phyloP scores from a whole-genome alignment of 1,140 invertebrate species.

The Drosophila murphyi region DNA sequence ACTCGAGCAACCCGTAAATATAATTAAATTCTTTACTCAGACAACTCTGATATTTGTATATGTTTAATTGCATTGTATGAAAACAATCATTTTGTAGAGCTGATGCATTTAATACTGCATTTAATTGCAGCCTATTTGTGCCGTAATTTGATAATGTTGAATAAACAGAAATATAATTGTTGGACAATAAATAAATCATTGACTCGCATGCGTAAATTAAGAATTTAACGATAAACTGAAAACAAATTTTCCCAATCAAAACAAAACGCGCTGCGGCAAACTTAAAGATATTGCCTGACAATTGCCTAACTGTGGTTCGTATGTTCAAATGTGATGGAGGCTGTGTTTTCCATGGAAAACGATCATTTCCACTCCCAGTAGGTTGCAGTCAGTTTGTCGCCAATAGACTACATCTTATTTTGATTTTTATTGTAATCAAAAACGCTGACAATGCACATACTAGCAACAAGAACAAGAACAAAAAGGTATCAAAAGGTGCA shows the following conservation, averaged over 20 bases:
- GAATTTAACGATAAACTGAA: constrained; percentile 32
- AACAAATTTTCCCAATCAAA: constrained; percentile 56
- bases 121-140: constrained; percentile 46
- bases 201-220: constrained; percentile 37
- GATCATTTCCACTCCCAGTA: constrained; percentile 14
- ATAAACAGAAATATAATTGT: constrained; percentile 42
- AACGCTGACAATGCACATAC: constrained; percentile 57
- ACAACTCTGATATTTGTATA: no score
- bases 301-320: constrained; percentile 26
- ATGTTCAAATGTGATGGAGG: background rate
- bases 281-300: constrained; percentile 34
- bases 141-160: constrained; percentile 68
- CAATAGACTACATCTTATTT: constrained; percentile 74
- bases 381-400: constrained; percentile 54
- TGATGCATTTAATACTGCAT: constrained; percentile 41
- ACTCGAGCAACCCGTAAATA: no score
- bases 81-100: constrained; percentile 8
- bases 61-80: background rate
- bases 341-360: constrained; percentile 30
- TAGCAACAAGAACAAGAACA: constrained; percentile 16
- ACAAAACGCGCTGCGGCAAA: constrained; percentile 23
- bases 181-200: constrained; percentile 65
- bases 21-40: no score
- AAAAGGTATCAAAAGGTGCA: constrained; percentile 53
- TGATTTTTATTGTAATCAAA: constrained; percentile 69